Evolutionary conservation across 2,888 invertebrate genomes (phyloP).

Genomic region (Scrobipalpa atriplicella): DNA sequence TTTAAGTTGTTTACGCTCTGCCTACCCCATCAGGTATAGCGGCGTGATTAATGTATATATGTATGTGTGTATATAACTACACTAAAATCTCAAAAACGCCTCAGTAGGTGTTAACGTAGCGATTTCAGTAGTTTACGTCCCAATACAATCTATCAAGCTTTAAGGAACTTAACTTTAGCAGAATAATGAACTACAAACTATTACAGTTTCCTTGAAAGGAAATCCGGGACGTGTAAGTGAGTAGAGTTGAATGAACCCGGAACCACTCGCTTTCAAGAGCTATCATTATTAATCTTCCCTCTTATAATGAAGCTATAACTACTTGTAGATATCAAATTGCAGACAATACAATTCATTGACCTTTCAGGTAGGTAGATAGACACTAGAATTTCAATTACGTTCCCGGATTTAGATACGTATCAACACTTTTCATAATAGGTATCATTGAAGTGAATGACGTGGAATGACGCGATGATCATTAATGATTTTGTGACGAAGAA

Average conservation of each 20-base stretch:
- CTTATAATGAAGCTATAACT: neutral
- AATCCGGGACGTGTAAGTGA: constrained; percentile 3
- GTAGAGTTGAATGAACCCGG: constrained; percentile 11
- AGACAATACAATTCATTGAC: neutral
- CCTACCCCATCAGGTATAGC: no score
- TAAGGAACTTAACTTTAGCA: neutral
- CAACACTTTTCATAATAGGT: no score
- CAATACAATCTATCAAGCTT: neutral
- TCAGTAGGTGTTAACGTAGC: no score
- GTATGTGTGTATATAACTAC: no score
- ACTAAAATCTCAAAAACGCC: no score
- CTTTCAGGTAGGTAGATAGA: neutral
- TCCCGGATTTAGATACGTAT: neutral
- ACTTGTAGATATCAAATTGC: neutral
- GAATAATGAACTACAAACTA: neutral
- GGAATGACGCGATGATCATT: no score
- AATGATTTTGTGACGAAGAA: no score
- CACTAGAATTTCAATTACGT: neutral
- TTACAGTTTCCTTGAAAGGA: neutral
- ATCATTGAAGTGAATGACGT: no score
- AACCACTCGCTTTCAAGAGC: constrained; percentile 7
- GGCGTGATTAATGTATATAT: no score
- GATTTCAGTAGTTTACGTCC: no score
- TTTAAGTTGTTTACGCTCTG: no score
- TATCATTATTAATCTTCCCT: neutral